Conservation (phyloP, 2,888 invertebrate genomes). For the Pimpla rufipes region DNA sequence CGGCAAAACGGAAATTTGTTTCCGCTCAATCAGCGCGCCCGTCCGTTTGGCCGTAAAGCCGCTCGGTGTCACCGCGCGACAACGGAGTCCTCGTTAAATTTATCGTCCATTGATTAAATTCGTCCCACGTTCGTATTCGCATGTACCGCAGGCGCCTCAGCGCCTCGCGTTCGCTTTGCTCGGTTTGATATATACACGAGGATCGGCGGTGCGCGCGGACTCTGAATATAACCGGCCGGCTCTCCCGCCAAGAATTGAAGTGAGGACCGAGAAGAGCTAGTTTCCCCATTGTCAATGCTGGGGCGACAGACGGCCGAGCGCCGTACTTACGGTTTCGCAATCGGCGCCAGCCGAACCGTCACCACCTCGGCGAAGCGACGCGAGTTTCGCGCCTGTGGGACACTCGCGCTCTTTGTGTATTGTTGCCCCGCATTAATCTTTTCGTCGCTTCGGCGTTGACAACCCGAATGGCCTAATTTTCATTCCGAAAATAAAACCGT, state of each 20-base stretch:
- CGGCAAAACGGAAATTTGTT: constrained; percentile 27
- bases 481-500: background rate
- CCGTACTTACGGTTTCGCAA: constrained; percentile 17
- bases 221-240: constrained; percentile 28
- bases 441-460: background rate
- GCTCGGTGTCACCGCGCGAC: constrained; percentile 25
- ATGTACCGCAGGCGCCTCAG: background rate
- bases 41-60: constrained; percentile 14
- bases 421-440: background rate
- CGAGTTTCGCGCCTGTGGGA: background rate
- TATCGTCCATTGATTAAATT: constrained; percentile 67
- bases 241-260: constrained; percentile 46
- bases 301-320: background rate
- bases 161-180: constrained; percentile 19
- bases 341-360: constrained; percentile 19
- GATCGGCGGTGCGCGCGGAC: background rate
- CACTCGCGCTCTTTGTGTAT: constrained; percentile 13
- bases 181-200: constrained; percentile 38
- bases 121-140: constrained; percentile 54
- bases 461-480: background rate
- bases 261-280: constrained; percentile 30
- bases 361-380: background rate
- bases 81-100: constrained; percentile 53
- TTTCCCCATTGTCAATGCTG: constrained; percentile 44
- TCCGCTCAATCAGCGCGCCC: constrained; percentile 7